Base-by-base conservation (phyloP, 2,113 vertebrate species). In the Hemichromis elongatus region DNA sequence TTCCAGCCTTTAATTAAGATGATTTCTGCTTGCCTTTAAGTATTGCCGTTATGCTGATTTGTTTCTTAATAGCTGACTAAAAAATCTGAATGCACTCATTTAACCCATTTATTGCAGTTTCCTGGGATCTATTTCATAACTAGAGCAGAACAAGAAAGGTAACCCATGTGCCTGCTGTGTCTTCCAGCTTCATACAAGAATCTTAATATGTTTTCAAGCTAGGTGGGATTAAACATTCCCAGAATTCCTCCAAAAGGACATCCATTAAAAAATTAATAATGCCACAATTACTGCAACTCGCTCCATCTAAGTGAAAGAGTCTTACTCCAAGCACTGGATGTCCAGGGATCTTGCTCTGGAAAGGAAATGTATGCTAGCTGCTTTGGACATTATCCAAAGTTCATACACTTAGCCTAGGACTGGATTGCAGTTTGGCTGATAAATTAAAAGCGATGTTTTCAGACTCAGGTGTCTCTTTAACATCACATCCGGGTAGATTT, bases 211-310 rank as follows among this genome's bases (percentile, higher is more conserved):
- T 70, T 86, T 37, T 16, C 9, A 68, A 30, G 24, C 66, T 73
- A 83, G 59, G 79, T 88, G 52, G 4, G 86, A 73, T 56, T 53
- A 59, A 81, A 88, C 66, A 66, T 86, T 61, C 28, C 55, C 54
- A 84, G 82, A 87, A 88, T 88, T 59, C 61, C 14, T 78, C 18
- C 42, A 90, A 70, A 37, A 57, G 28, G 47, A 54, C 40, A 57
- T 57, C 33, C 57, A 53, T 79, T 53, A 47, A 73, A 28, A 73
- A 73, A 28, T 47, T 7, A 73, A 47, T 73, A 47, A 73, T 73
- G 70, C 40, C 59, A 37, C n/a, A 77, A 79, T 19, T 50, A 54
- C 55, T n/a, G 2, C 33, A 52, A 35, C 13, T 21, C 3, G 9
- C 11, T 81, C 8, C 30, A 47, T 73, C 53, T 68, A 28, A 47